A percentile compares a stretch with the other conserved stretches of the same genome.
Evolutionary conservation across 2,888 invertebrate genomes (phyloP).

Genomic region (Homarus gammarus): DNA sequence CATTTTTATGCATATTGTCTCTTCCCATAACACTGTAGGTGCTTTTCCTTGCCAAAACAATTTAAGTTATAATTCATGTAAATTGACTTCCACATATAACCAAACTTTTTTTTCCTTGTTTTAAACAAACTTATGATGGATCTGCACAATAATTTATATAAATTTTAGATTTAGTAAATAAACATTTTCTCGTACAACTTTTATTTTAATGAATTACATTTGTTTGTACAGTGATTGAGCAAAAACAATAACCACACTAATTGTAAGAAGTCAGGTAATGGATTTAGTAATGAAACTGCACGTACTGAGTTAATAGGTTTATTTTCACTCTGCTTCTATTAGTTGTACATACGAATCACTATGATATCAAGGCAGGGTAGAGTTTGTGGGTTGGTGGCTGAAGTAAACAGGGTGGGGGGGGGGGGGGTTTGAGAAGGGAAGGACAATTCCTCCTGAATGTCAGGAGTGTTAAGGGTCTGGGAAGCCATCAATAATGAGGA

Average conservation of each 20-base stretch:
- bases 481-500: conserved; percentile 72
- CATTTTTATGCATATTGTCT: no score
- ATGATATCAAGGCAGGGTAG: conserved; percentile 73
- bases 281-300: conserved; percentile 43
- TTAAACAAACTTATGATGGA: no score
- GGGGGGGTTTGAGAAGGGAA: conserved; percentile 30
- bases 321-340: conserved; percentile 74
- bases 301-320: conserved; percentile 68
- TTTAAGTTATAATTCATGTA: no score
- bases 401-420: conserved; percentile 25
- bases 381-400: conserved; percentile 67
- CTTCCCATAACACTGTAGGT: no score
- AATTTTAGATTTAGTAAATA: no score
- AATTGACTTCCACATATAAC: not conserved
- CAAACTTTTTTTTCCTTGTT: no score
- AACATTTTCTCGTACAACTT: not conserved
- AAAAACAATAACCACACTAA: not conserved
- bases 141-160: no score
- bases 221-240: not conserved
- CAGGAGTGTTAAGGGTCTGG: conserved; percentile 60
- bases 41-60: no score
- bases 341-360: conserved; percentile 74
- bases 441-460: conserved; percentile 66
- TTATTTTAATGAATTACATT: not conserved
- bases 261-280: not conserved